phyloP scores from a whole-genome alignment of 2,113 vertebrate genomes.

The Lutjanus erythropterus region DNA sequence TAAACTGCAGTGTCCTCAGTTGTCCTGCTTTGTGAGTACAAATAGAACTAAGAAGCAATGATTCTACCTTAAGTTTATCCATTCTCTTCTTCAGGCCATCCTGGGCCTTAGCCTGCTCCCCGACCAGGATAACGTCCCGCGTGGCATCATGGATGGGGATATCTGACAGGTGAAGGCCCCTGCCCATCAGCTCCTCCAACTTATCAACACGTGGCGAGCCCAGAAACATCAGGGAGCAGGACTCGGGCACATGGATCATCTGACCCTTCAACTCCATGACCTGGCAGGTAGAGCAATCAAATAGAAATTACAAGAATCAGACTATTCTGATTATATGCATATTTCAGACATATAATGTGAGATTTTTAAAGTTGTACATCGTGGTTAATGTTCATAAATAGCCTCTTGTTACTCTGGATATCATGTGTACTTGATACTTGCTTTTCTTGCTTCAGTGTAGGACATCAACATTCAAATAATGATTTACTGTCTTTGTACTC shows the following conservation, averaged over 20 bases:
- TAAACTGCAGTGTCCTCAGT: background rate
- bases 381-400: background rate
- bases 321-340: background rate
- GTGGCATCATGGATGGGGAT: slow-evolving; percentile 99
- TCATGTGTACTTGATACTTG: background rate
- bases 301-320: background rate
- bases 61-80: slow-evolving; percentile 94
- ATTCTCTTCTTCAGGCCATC: slow-evolving; percentile 98
- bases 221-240: slow-evolving; percentile 94
- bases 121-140: slow-evolving; percentile 96
- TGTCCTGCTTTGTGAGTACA: background rate
- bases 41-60: background rate
- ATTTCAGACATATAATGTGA: background rate
- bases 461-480: background rate
- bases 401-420: background rate
- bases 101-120: slow-evolving; percentile 98
- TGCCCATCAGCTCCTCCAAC: slow-evolving; percentile 97
- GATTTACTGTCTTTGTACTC: background rate
- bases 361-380: background rate
- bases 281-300: slow-evolving; percentile 78
- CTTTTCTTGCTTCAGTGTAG: background rate
- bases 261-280: slow-evolving; percentile 99
- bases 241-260: slow-evolving; percentile 98
- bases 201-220: slow-evolving; percentile 98
- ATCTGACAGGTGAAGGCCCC: slow-evolving; percentile 95